Evolutionary conservation across 1,140 invertebrate genomes (phyloP), one percentile per base, ranked within the genome.

Genomic region (Ceratosolen fusciceps): DNA sequence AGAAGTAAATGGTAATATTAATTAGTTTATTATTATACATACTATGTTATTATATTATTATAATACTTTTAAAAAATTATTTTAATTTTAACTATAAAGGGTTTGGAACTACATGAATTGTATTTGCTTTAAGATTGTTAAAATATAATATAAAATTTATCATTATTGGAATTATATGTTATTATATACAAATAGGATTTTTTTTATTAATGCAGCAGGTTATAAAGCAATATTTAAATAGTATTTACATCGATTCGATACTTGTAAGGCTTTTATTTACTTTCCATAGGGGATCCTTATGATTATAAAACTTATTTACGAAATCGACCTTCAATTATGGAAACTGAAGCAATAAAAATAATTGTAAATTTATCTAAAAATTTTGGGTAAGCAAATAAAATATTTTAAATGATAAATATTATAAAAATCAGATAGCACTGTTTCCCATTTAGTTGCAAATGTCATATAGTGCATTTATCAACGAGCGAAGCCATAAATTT

Each of bases 401-500:
- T 70, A 70, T 16, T 1, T n/a, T 14, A 9, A 2, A 4, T 14
- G 16, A 68, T 47, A 12, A 26, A 70, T 24, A 43, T 70, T 49
- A 70, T 26, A 47, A 2, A 47, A 70, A 47, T 47, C n/a, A 47
- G 12, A 43, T 26, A 16, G 16, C 16, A 19, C 16, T 24, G 24
- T 47, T 49, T 54, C 8, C 26, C 0, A 43, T 73, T 84, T 87
- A 94, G 93, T 29, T 91, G 92, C 12, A 90, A 91, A 78, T 93
- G 94, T 60, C 95, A 95, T 84, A 92, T 95, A 43, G 93, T 95
- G 0, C 94, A 95, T 80, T 88, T 95, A n/a, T 95, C 94, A 29
- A 90, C 93, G 14, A 91, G 92, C 0, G 88, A 90, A 16, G 92
- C 92, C n/a, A 82, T 94, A 26, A 85, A 90, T 2, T 79, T 92